Percentiles rank a stretch among this genome's conserved stretches.
Evolutionary conservation across 2,888 invertebrate genomes (phyloP).

Genomic region (Griposia aprilina): DNA sequence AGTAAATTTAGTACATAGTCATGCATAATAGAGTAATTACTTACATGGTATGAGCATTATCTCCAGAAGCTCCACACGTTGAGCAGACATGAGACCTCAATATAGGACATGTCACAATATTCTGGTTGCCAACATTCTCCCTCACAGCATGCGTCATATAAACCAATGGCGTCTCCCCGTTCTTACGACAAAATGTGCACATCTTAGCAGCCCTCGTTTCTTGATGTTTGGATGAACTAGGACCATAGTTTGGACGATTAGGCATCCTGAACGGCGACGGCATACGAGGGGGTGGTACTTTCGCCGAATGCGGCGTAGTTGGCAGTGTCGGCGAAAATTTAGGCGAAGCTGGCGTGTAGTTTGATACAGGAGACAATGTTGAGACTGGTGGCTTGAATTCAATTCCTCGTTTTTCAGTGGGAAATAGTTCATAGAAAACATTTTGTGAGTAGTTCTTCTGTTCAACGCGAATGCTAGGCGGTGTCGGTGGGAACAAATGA

Average conservation of each 20-base stretch:
- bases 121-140: constrained; percentile 75
- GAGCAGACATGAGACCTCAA: constrained; percentile 82
- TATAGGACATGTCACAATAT: constrained; percentile 84
- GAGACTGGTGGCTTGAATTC: constrained; percentile 73
- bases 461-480: constrained; percentile 65
- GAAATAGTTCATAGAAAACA: constrained; percentile 80
- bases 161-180: constrained; percentile 84
- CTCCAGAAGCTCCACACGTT: constrained; percentile 82
- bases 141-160: constrained; percentile 83
- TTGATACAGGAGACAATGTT: constrained; percentile 49
- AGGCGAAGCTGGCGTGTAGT: constrained; percentile 42
- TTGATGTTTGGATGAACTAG: constrained; percentile 58
- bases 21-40: constrained; percentile 61
- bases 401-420: constrained; percentile 72
- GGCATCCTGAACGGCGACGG: constrained; percentile 45
- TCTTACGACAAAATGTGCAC: constrained; percentile 86
- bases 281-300: constrained; percentile 15
- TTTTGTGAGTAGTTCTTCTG: constrained; percentile 50
- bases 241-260: constrained; percentile 31
- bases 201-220: constrained; percentile 68
- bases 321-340: constrained; percentile 45
- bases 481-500: constrained; percentile 60
- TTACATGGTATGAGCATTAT: constrained; percentile 88
- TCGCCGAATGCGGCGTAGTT: constrained; percentile 35
- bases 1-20: background rate